phyloP scores from a whole-genome alignment of 2,113 vertebrate genomes.

The Rousettus leschenaultii region DNA sequence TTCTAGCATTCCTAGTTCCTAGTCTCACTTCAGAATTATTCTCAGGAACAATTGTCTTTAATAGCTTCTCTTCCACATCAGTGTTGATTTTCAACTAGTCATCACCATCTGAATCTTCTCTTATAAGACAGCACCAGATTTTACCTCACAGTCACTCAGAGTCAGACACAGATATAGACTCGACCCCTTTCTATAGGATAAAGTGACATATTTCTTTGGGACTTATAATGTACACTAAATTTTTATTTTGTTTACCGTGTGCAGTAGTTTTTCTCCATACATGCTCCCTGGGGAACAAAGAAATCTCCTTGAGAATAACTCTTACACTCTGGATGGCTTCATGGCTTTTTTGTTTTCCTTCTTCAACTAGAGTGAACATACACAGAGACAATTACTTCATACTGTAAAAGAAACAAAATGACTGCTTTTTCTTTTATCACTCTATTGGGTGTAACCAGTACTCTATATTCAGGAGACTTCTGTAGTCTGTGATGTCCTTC shows the following conservation, averaged over 20 bases:
- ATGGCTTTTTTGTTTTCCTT: neutral
- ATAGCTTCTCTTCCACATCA: neutral
- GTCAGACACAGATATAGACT: neutral
- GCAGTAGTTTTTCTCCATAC: neutral
- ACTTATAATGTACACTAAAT: neutral
- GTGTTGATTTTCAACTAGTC: neutral
- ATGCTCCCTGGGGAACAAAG: neutral
- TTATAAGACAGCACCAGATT: neutral
- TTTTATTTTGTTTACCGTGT: neutral
- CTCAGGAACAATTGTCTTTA: neutral
- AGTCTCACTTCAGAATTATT: neutral
- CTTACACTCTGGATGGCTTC: neutral
- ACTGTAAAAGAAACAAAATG: neutral
- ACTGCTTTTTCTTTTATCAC: neutral
- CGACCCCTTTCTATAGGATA: neutral
- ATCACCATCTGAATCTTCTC: neutral
- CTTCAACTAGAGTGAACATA: neutral
- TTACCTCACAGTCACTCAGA: neutral
- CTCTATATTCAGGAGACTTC: neutral
- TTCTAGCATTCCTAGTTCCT: neutral
- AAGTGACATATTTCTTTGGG: neutral
- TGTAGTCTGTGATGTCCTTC: neutral
- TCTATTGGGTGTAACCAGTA: neutral
- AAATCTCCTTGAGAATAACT: neutral
- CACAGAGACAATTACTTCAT: neutral